Conservation (phyloP, 2,113 vertebrate genomes). For the Marcusenius ussheri region DNA sequence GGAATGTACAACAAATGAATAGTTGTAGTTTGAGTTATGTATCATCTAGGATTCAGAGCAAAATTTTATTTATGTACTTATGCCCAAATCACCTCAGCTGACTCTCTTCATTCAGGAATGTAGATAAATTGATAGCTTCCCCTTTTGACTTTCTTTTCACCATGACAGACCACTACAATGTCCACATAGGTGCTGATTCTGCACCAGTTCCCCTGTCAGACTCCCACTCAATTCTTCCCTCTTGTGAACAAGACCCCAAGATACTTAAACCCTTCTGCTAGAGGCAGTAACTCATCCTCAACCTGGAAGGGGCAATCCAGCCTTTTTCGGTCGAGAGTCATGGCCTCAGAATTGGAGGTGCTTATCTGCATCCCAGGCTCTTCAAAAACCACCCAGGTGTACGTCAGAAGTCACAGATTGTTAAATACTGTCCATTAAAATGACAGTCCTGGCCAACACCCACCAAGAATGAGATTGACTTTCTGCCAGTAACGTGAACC, state of each 20-base stretch:
- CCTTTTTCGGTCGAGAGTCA: too few species aligned
- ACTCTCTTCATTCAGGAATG: too few species aligned
- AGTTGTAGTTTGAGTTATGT: not conserved
- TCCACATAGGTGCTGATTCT: too few species aligned
- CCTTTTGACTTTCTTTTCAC: too few species aligned
- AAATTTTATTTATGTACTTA: not conserved
- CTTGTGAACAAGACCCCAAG: too few species aligned
- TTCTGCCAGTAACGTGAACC: not conserved
- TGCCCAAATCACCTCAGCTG: not conserved
- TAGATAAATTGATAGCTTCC: too few species aligned
- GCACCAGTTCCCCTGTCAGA: too few species aligned
- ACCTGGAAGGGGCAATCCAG: too few species aligned
- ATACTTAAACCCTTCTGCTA: too few species aligned
- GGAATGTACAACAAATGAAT: not conserved
- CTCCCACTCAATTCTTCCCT: too few species aligned
- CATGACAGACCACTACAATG: too few species aligned
- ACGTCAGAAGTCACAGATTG: not conserved
- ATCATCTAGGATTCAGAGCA: not conserved
- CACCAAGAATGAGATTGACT: not conserved
- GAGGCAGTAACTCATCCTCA: too few species aligned
- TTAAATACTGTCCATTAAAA: not conserved
- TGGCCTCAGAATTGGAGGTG: not conserved
- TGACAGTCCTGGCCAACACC: not conserved
- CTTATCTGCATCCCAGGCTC: not conserved
- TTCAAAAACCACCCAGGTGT: not conserved